Percentiles rank a stretch among this genome's conserved stretches.
Conservation (phyloP, 53 echinoderm and acorn worm species). For the Luidia sarsii region DNA sequence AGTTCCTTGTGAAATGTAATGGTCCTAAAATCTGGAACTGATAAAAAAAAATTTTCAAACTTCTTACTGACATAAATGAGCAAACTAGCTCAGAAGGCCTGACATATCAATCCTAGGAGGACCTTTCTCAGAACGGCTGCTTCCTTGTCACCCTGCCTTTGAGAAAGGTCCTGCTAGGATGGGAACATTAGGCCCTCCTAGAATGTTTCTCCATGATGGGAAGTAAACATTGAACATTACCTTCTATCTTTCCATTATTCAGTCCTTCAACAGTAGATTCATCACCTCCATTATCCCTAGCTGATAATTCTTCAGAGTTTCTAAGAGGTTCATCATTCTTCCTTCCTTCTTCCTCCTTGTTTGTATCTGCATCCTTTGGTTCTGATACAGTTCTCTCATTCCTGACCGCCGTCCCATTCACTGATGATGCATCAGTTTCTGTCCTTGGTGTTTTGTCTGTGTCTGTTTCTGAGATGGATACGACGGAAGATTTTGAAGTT, state of each 20-base stretch:
- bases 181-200: no score
- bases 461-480: background rate
- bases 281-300: background rate
- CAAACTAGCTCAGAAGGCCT: no score
- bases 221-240: no score
- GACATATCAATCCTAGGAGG: no score
- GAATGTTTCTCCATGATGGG: no score
- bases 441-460: background rate
- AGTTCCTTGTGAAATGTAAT: no score
- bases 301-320: background rate
- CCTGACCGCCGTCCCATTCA: constrained; percentile 1
- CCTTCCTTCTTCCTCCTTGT: background rate
- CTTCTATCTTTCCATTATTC: constrained; percentile 27
- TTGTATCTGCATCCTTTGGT: background rate
- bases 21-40: no score
- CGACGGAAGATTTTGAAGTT: background rate
- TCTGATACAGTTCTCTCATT: constrained; percentile 19
- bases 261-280: background rate
- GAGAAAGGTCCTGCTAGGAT: no score
- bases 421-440: background rate
- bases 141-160: no score
- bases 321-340: background rate
- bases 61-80: no score
- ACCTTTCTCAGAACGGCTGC: no score
- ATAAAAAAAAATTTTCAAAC: no score